These are phyloP conservation scores for Ormyrus thymus DNA, from an alignment of 2,888 invertebrate genomes.

Conservation along the genomic window DNA sequence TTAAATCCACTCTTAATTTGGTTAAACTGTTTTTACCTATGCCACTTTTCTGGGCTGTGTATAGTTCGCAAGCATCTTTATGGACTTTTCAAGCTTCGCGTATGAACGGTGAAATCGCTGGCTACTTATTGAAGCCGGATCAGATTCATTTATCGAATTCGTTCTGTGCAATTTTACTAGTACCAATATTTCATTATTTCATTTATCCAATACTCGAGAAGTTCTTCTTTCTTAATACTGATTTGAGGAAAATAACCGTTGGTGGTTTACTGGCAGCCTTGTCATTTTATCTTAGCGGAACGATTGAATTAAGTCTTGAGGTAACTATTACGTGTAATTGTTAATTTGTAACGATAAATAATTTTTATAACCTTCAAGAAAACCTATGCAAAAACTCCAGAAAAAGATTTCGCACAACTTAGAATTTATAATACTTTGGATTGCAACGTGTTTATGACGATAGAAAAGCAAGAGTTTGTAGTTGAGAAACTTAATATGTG, in stretches of 20 bases:
- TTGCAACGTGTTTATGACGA: slow-evolving; percentile 60
- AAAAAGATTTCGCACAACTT: slow-evolving; percentile 79
- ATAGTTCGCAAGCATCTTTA: slow-evolving; percentile 94
- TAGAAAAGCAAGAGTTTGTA: slow-evolving; percentile 52
- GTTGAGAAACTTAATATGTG: slow-evolving; percentile 62
- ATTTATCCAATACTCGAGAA: slow-evolving; percentile 88
- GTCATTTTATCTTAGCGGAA: slow-evolving; percentile 89
- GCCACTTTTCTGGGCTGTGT: slow-evolving; percentile 97
- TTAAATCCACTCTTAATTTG: slow-evolving; percentile 85
- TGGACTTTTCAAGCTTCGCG: slow-evolving; percentile 95
- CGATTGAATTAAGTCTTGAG: slow-evolving; percentile 86
- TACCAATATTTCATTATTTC: slow-evolving; percentile 87
- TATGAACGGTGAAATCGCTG: slow-evolving; percentile 88
- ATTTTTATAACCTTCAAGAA: slow-evolving; percentile 73
- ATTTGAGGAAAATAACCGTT: slow-evolving; percentile 89
- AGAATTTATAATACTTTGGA: slow-evolving; percentile 80
- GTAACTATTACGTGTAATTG: slow-evolving; percentile 71
- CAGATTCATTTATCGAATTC: slow-evolving; percentile 97
- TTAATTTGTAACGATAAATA: too few relatives aligned
- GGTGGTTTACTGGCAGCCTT: slow-evolving; percentile 91
- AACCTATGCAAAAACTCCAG: slow-evolving; percentile 79
- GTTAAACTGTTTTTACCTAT: slow-evolving; percentile 90
- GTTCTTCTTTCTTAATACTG: slow-evolving; percentile 82
- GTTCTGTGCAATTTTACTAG: slow-evolving; percentile 86
- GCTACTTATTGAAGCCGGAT: slow-evolving; percentile 89